These are phyloP conservation scores for Hydrochoerus hydrochaeris DNA, from an alignment of 2,113 vertebrate genomes.

Conservation along the genomic window DNA sequence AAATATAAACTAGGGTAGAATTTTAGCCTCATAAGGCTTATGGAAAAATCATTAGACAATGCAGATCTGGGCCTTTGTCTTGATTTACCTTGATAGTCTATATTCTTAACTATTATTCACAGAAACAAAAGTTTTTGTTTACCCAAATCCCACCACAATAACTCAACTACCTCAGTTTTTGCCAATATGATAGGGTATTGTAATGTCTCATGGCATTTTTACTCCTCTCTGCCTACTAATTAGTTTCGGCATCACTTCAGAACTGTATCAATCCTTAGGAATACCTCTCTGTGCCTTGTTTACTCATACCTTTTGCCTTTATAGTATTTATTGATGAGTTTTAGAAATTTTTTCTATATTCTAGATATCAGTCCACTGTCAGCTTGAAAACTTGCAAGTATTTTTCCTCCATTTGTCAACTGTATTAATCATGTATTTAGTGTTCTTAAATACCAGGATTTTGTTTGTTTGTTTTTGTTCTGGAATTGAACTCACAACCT, in stretches of 20 bases:
- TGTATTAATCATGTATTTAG: neutral
- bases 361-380: neutral
- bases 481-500: too few species aligned
- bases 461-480: too few species aligned
- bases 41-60: neutral
- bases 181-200: neutral
- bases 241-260: neutral
- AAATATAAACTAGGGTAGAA: neutral
- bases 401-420: neutral
- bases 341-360: neutral
- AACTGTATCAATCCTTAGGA: neutral
- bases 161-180: neutral
- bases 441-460: neutral
- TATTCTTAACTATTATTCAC: neutral
- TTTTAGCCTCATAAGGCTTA: neutral
- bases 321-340: neutral
- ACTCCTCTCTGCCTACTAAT: neutral
- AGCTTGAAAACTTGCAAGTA: neutral
- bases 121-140: neutral
- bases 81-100: neutral
- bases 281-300: neutral
- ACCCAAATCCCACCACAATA: neutral
- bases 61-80: neutral
- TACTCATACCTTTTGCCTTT: neutral
- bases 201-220: neutral